Evolutionary conservation across 2,888 invertebrate genomes (phyloP), one percentile per base, ranked within the genome.

Genomic region (Xylota segnis): DNA sequence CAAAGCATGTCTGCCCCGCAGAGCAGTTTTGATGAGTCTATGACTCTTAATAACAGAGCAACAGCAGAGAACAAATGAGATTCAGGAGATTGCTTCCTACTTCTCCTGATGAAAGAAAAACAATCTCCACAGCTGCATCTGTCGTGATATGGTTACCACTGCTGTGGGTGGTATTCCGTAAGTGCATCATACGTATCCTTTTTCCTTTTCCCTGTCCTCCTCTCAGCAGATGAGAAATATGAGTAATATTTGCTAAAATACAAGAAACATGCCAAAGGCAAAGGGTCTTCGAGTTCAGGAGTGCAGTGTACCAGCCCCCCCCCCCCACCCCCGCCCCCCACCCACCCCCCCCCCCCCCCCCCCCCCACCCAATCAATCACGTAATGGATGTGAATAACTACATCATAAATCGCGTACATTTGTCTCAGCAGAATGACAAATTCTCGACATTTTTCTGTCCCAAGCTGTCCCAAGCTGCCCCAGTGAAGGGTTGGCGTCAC

Each of bases 101-200:
- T 47, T 5, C 12, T 6, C 14, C 52, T 72, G 72, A 83, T 83
- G 83, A 78, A 83, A 78, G 72, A 63, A 83, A 78, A 83, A 78
- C 78, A 83, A 77, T 74, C 68, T 63, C 37, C 27, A 7, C 45
- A 65, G 37, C 82, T 83, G 83, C 66, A 83, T 78, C 78, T 78
- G 78, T 78, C 83, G 61, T 63, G 83, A 82, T 74, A 68, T 34
- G 61, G 54, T 43, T 58, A 34, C 18, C 3, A 47, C 52, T n/a
- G 50, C 47, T 58, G 65, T n/a, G n/a, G n/a, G n/a, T n/a, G 66
- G 18, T 66, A 47, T 54, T 65, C 27, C 10, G 12, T 9, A 29
- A 61, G 32, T 29, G 9, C 52, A 37, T 34, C 52, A 37, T 34
- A 6, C 5, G 54, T 43, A 47, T 65, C 47, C 56, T 27, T 58